Evolutionary conservation across 2,888 invertebrate genomes (phyloP).

Genomic region (Formica aserva): DNA sequence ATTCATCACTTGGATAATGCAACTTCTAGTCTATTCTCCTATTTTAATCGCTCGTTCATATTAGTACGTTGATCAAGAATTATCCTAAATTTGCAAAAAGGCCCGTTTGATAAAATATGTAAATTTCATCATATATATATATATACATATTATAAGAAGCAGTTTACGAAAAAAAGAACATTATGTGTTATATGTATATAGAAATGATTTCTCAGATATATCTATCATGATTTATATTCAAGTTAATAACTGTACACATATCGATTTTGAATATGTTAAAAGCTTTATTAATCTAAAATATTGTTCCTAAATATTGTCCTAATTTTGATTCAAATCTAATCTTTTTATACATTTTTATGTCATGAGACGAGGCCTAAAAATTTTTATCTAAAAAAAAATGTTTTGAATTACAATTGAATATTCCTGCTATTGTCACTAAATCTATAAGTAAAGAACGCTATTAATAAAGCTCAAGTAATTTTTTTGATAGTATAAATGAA

Average conservation of each 20-base stretch:
- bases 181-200: background rate
- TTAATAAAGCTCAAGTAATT: slow-evolving; percentile 10
- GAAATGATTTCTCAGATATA: background rate
- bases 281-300: slow-evolving; percentile 4
- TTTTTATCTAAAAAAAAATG: slow-evolving; percentile 7
- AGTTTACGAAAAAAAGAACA: background rate
- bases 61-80: background rate
- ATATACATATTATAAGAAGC: background rate
- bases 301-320: background rate
- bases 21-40: slow-evolving; percentile 36
- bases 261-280: slow-evolving; percentile 17
- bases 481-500: background rate
- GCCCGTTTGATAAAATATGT: background rate
- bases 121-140: background rate
- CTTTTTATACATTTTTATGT: background rate
- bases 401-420: slow-evolving; percentile 6
- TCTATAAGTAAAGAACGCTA: background rate
- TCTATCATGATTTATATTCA: slow-evolving; percentile 25
- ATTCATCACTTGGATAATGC: slow-evolving; percentile 16
- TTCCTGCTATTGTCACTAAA: slow-evolving; percentile 29
- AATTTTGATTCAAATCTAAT: background rate
- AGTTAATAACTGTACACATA: slow-evolving; percentile 50
- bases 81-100: background rate
- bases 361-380: slow-evolving; percentile 16
- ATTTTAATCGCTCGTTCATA: slow-evolving; percentile 25